Conservation (phyloP, 2,888 invertebrate species). For the Perithous albicinctus region DNA sequence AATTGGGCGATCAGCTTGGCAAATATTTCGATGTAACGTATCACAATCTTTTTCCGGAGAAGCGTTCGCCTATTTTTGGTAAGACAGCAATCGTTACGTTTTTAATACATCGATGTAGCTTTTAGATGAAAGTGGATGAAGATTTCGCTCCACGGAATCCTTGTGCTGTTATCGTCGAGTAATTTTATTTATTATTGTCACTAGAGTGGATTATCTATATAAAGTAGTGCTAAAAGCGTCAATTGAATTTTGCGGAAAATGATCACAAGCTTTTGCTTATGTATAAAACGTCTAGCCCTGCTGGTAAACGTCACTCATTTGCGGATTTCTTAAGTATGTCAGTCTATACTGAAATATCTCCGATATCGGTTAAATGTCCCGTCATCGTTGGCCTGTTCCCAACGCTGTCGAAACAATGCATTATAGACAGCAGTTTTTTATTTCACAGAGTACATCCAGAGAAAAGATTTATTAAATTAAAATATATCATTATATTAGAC, state of each 20-base stretch:
- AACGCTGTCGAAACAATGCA: neutral
- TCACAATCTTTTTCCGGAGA: conserved; percentile 91
- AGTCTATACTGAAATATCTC: neutral
- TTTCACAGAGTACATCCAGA: too few relatives aligned
- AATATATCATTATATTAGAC: too few relatives aligned
- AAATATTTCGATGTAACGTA: conserved; percentile 92
- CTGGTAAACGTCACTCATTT: neutral
- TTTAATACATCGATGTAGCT: neutral
- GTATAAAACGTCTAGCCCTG: neutral
- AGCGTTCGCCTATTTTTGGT: conserved; percentile 90
- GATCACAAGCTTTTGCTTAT: neutral
- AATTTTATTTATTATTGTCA: conserved; percentile 8
- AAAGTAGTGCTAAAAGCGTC: neutral
- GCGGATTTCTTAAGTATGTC: neutral
- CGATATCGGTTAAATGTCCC: neutral
- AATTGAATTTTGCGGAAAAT: conserved; percentile 5
- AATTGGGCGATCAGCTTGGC: conserved; percentile 91
- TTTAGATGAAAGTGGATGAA: neutral
- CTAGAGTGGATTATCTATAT: neutral
- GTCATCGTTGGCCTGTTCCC: neutral
- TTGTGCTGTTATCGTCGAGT: neutral
- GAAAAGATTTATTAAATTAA: too few relatives aligned
- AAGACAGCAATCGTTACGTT: conserved; percentile 82
- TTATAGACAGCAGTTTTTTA: too few relatives aligned
- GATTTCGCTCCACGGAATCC: neutral